Base-by-base conservation (phyloP, 2,113 vertebrate genomes). In the Triplophysa dalaica region DNA sequence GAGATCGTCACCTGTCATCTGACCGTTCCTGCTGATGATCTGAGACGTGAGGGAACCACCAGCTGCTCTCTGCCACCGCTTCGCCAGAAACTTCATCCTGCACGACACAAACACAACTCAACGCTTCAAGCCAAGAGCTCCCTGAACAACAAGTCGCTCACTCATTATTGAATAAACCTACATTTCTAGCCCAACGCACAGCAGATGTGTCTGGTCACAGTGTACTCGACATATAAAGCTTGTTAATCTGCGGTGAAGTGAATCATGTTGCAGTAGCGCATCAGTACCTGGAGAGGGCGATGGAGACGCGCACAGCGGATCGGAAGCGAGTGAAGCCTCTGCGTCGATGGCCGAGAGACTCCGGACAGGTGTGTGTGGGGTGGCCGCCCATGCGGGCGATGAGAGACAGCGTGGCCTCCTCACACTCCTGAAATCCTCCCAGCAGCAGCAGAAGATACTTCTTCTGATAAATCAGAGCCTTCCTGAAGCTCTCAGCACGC, bases 381-480 rank as follows among this genome's bases (percentile, higher is more conserved):
- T 92, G 93, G 0, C 95, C 93, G 0, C 95, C 96, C 95, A 99
- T 98, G 60, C 93, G 92, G 68, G 93, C 92, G 29, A 99, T 95
- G 24, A 99, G 92, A 1, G 93, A 88, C 50, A 98, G 87, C 0
- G 96, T 98, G 78, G 95, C 96, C 48, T 98, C 96, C 87, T 99
- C 98, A 63, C 97, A 99, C 85, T 98, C 96, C 87, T 98, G 96
- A 90, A 99, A 99, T 0, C 97, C 96, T 0, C 97, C 97, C 12
- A 99, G 89, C 77, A 99, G 89, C 73, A 99, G 91, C 89, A 99
- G 92, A 88, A 99, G 90, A 9, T 99, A 99, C 80, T 97, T 98
- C 84, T 99, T 99, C 92, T 99, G 98, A 86, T 99, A 99, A 82
- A 99, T 93, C 26, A 99, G 95, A 26, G 98, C 97, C 88, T 99